A percentile compares a stretch with the other conserved stretches of the same genome.
phyloP scores from a whole-genome alignment of 2,888 invertebrate genomes.

The Limnephilus rhombicus region DNA sequence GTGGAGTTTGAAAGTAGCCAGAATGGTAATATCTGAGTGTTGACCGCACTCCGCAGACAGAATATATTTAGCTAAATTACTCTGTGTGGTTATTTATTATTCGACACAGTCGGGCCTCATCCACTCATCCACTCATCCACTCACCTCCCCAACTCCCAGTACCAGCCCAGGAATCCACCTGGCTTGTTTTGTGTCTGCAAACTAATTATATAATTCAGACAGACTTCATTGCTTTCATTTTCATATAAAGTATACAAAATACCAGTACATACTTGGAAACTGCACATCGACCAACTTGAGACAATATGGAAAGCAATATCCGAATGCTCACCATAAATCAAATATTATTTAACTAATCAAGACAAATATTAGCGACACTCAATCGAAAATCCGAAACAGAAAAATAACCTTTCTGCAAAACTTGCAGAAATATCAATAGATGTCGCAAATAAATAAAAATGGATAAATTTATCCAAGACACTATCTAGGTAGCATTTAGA shows the following conservation, averaged over 20 bases:
- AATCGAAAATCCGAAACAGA: no score
- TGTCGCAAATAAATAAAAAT: no score
- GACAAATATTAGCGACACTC: no score
- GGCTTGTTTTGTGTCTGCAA: not conserved
- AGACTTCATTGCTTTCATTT: not conserved
- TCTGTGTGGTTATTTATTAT: conserved; percentile 2
- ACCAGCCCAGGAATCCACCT: not conserved
- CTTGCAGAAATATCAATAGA: no score
- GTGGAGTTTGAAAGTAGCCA: not conserved
- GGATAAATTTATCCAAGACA: no score
- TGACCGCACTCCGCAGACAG: conserved; percentile 15
- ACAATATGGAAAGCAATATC: no score
- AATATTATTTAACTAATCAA: no score
- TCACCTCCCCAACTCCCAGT: not conserved
- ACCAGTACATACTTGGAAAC: not conserved
- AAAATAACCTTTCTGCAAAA: no score
- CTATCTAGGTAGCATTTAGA: no score
- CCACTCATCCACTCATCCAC: not conserved
- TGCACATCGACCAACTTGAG: no score
- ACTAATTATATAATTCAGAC: not conserved
- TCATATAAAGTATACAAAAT: not conserved
- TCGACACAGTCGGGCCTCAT: not conserved
- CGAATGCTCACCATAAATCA: no score
- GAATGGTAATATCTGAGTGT: not conserved
- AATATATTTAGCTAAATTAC: conserved; percentile 29